Evolutionary conservation across 2,113 vertebrate genomes (phyloP).

Genomic region (Bombycilla garrulus): DNA sequence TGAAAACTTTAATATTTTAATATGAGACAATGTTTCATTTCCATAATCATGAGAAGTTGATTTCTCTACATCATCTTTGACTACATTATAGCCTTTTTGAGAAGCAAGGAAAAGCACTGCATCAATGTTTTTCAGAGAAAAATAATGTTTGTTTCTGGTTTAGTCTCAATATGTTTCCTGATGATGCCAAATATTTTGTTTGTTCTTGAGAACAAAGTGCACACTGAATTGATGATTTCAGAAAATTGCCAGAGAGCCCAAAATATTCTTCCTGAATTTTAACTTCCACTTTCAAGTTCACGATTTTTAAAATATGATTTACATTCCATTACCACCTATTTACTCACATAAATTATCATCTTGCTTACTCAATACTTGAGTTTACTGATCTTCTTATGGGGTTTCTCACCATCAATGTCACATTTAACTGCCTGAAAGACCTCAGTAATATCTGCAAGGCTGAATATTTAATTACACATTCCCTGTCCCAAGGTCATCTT

Average conservation of each 20-base stretch:
- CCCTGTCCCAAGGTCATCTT: not conserved
- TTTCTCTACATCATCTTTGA: not conserved
- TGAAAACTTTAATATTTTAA: not conserved
- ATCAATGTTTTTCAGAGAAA: not conserved
- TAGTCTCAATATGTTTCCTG: not conserved
- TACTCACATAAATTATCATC: not conserved
- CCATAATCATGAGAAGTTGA: not conserved
- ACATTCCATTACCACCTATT: not conserved
- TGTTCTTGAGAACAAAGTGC: not conserved
- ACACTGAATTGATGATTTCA: not conserved
- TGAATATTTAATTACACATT: not conserved
- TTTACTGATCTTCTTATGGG: not conserved
- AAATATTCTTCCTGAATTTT: not conserved
- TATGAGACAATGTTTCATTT: not conserved
- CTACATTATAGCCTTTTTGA: not conserved
- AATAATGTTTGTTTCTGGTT: not conserved
- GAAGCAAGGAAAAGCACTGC: not conserved
- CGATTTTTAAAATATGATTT: not conserved
- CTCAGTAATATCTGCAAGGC: not conserved
- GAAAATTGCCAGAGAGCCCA: not conserved
- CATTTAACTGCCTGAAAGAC: not conserved
- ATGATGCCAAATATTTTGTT: not conserved
- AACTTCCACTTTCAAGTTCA: not conserved
- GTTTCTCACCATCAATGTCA: not conserved
- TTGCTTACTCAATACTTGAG: not conserved